Evolutionary conservation across 2,888 invertebrate species (phyloP), one percentile per base, ranked within the genome.

Genomic region (Xiphydria camelus): DNA sequence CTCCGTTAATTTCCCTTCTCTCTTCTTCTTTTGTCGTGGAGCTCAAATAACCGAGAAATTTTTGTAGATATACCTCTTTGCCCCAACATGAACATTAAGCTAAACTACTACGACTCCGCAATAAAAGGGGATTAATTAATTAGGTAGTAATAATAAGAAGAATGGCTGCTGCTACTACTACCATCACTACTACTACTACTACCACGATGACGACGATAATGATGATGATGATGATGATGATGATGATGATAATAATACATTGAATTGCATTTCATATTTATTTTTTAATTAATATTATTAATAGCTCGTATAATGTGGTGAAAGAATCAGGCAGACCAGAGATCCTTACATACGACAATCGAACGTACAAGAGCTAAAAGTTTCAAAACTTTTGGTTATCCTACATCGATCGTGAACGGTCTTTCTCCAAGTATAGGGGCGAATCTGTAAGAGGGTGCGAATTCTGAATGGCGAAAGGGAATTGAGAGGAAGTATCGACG

Each of bases 241-340:
- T n/a, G n/a, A n/a, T n/a, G n/a, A n/a, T n/a, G 41, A 18, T 44
- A 42, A 44, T 49, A 41, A 47, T 47, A 53, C 47, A 53, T 55
- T 57, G 52, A 60, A 55, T 68, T 61, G 55, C 55, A 50, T 65
- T 62, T 61, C 49, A 59, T 59, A 61, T 68, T 69, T 69, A 70
- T 68, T 69, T 53, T 59, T 61, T 66, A 66, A 57, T 68, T 59
- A 61, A 61, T 64, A 66, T 63, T 59, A 60, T 60, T 61, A 61
- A 52, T 66, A 70, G 58, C 61, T 66, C 62, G n/a, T n/a, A 57
- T 61, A 62, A 57, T 57, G 61, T 64, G 57, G 60, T 60, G 53
- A 64, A 57, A 65, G 61, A 66, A 59, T 57, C 51, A 61, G 61
- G 59, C 64, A 66, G 65, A 70, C 61, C 63, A 61, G 63, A 60